Evolutionary conservation across 2,797 vertebrate species (phyloP).

Genomic region (Nannoperca australis): DNA sequence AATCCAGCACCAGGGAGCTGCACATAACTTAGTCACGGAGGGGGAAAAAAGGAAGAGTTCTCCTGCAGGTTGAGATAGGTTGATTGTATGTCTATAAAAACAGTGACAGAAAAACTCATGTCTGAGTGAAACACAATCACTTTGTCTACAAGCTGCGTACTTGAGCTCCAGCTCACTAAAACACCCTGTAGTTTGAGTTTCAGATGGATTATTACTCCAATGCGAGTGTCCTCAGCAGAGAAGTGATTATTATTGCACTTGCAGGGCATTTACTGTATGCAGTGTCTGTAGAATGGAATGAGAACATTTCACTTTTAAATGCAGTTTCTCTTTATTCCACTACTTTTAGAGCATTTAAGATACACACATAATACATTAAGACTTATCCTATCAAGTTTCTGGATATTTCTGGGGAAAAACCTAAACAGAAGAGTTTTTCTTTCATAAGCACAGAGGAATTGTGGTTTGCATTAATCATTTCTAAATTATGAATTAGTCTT

Average conservation of each 20-base stretch:
- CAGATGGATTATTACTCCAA: conserved; percentile 64
- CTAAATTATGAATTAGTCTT: conserved; percentile 40
- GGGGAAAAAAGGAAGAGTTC: conserved; percentile 11
- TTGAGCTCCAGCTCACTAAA: conserved; percentile 62
- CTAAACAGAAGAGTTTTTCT: conserved; percentile 1
- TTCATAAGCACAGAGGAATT: conserved; percentile 15
- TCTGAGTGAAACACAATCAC: conserved; percentile 66
- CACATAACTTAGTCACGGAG: conserved; percentile 39
- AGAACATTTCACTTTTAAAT: background rate
- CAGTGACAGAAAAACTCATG: conserved; percentile 59
- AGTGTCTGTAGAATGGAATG: background rate
- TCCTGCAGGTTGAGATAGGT: conserved; percentile 56
- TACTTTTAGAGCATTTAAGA: background rate
- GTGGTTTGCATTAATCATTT: conserved; percentile 37
- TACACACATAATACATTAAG: background rate
- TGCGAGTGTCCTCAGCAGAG: conserved; percentile 32
- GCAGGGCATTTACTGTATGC: background rate
- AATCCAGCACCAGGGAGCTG: conserved; percentile 54
- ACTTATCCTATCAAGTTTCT: background rate
- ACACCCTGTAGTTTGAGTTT: conserved; percentile 57
- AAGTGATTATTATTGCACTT: conserved; percentile 45
- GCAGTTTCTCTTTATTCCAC: background rate
- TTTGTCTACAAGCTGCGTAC: conserved; percentile 51
- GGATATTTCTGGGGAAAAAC: background rate
- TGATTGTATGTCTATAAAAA: conserved; percentile 69